Evolutionary conservation across 2,888 invertebrate genomes (phyloP).

Genomic region (Cosmia pyralina): DNA sequence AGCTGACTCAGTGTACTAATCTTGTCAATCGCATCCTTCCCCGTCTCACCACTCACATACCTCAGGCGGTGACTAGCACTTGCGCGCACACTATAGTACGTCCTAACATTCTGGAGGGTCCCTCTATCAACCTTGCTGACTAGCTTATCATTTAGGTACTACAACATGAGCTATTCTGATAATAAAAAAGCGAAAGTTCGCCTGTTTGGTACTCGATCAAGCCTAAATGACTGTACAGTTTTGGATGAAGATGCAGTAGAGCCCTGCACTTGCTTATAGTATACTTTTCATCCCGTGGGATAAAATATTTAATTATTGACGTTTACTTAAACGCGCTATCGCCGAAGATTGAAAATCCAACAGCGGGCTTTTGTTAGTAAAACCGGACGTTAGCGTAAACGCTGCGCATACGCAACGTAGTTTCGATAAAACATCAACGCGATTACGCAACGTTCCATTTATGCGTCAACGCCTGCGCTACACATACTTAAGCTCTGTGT

Average conservation of each 20-base stretch:
- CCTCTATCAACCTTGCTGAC: not conserved
- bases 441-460: not conserved
- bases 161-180: not conserved
- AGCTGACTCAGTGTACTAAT: no score
- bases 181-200: not conserved
- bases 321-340: not conserved
- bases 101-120: not conserved
- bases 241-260: not conserved
- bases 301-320: not conserved
- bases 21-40: no score
- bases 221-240: not conserved
- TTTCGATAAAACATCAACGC: not conserved
- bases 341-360: not conserved
- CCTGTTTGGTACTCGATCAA: not conserved
- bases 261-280: not conserved
- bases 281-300: not conserved
- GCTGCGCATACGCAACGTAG: not conserved
- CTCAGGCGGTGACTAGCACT: no score
- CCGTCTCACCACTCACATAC: no score
- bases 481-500: not conserved
- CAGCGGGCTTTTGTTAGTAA: not conserved
- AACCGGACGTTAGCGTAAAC: not conserved
- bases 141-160: conserved; percentile 1
- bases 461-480: not conserved
- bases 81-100: not conserved